Percentiles rank a stretch among this genome's conserved stretches.
Evolutionary conservation across 2,888 invertebrate species (phyloP).

Genomic region (Clivina fossor): DNA sequence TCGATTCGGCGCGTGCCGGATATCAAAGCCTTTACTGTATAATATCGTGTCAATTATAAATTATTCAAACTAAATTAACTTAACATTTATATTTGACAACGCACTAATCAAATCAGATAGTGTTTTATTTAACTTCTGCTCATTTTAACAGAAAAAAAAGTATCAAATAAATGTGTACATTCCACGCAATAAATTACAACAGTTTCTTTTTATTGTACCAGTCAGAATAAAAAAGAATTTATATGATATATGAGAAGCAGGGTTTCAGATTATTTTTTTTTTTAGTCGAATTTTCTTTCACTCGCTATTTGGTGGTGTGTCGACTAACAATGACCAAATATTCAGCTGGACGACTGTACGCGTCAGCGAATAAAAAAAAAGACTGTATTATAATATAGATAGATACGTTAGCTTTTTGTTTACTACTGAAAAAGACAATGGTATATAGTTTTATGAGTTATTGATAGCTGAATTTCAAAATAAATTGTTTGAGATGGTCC

Average conservation of each 20-base stretch:
- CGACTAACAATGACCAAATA: not conserved
- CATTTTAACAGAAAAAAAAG: not conserved
- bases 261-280: not conserved
- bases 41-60: too few species aligned
- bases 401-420: not conserved
- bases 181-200: not conserved
- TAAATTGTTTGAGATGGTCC: not conserved
- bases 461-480: not conserved
- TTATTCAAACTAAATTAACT: too few species aligned
- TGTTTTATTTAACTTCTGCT: not conserved
- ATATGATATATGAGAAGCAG: constrained; percentile 6
- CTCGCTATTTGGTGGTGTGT: not conserved
- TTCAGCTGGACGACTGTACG: not conserved
- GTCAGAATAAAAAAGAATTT: constrained; percentile 6
- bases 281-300: not conserved
- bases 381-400: constrained; percentile 5
- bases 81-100: too few species aligned
- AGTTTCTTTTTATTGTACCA: not conserved
- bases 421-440: not conserved
- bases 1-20: too few species aligned
- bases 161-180: not conserved
- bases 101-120: too few species aligned
- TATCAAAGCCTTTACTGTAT: too few species aligned
- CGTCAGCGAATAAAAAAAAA: not conserved
- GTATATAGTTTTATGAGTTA: not conserved